A percentile compares a stretch with the other conserved stretches of the same genome.
Evolutionary conservation across 2,888 invertebrate genomes (phyloP).

Genomic region (Lissonota sp.): DNA sequence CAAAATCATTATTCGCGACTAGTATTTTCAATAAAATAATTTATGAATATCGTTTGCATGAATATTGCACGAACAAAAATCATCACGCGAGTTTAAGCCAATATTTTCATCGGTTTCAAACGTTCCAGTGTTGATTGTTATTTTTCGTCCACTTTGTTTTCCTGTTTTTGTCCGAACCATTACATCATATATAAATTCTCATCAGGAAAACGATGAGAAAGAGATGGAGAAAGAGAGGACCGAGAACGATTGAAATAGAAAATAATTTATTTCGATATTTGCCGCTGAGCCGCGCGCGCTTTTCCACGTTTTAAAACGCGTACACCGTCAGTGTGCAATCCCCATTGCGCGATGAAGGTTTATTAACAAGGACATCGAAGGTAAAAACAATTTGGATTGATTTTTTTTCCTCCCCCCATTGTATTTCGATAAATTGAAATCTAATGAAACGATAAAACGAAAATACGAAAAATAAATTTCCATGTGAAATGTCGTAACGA

Average conservation of each 20-base stretch:
- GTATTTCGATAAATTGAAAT: background rate
- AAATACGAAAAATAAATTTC: background rate
- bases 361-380: slow-evolving; percentile 3
- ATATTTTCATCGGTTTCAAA: background rate
- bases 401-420: background rate
- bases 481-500: too few relatives aligned
- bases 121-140: background rate
- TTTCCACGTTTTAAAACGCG: background rate
- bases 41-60: too few relatives aligned
- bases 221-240: background rate
- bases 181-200: background rate
- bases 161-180: background rate
- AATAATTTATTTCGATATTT: slow-evolving; percentile 19
- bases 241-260: slow-evolving; percentile 3
- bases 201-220: background rate
- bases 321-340: background rate
- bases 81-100: background rate
- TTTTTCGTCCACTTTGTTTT: background rate
- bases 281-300: too few relatives aligned
- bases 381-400: slow-evolving; percentile 16
- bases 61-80: too few relatives aligned
- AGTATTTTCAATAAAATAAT: too few relatives aligned
- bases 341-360: background rate
- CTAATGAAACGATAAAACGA: background rate
- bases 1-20: too few relatives aligned